phyloP scores from a whole-genome alignment of 2,888 invertebrate genomes.

The Quadroppia sp. region DNA sequence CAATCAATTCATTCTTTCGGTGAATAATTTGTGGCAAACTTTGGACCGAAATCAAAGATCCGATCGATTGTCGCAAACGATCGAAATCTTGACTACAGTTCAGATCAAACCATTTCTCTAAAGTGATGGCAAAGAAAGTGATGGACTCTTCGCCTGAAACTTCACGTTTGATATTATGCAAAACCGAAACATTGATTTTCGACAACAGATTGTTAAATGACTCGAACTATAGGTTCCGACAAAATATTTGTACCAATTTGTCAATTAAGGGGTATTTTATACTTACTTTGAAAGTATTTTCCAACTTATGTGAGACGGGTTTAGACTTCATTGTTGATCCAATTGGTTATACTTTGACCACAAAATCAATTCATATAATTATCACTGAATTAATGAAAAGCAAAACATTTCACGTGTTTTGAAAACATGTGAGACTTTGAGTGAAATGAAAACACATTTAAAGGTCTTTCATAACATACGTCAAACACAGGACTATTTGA shows the following conservation, averaged over 20 bases:
- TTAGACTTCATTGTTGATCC: constrained; percentile 43
- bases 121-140: constrained; percentile 73
- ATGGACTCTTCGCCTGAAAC: constrained; percentile 64
- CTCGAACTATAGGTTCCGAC: constrained; percentile 58
- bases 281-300: constrained; percentile 72
- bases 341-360: neutral
- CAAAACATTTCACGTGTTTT: too few relatives aligned
- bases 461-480: neutral
- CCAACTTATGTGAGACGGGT: constrained; percentile 44
- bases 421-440: neutral
- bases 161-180: constrained; percentile 64
- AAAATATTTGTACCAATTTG: too few relatives aligned
- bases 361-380: neutral
- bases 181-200: constrained; percentile 68
- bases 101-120: constrained; percentile 82
- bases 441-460: neutral
- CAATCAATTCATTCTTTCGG: constrained; percentile 65
- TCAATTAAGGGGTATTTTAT: too few relatives aligned
- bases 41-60: constrained; percentile 60
- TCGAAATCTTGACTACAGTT: constrained; percentile 77
- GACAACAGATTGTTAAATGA: constrained; percentile 81
- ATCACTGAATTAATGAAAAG: neutral
- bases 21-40: constrained; percentile 80
- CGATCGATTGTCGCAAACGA: constrained; percentile 69
- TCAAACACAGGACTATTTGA: too few relatives aligned